Percentiles rank a stretch among this genome's conserved stretches.
Evolutionary conservation across 2,113 vertebrate species (phyloP).

Genomic region (Zosterops pallidus): DNA sequence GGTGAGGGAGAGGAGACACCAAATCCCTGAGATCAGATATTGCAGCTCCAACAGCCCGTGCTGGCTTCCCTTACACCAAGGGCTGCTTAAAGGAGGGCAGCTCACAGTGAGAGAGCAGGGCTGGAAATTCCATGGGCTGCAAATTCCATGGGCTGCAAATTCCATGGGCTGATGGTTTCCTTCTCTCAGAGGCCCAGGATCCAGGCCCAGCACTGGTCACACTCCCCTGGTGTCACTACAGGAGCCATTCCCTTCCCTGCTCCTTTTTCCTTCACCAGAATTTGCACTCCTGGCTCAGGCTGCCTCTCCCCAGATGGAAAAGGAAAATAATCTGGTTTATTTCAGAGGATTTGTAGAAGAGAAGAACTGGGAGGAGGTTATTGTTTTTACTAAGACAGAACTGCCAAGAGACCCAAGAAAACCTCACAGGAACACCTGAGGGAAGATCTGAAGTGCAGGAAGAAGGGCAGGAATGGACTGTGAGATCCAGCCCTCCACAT

Average conservation of each 20-base stretch:
- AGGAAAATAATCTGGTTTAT: neutral
- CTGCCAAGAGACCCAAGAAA: neutral
- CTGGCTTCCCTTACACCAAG: neutral
- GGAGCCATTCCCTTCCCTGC: neutral
- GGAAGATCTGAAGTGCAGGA: neutral
- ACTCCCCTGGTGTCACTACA: neutral
- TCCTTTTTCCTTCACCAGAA: neutral
- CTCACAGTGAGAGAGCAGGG: neutral
- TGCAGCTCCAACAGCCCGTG: neutral
- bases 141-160: too few species aligned
- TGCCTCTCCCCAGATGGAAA: neutral
- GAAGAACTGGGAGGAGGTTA: fast-evolving
- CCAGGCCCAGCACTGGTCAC: neutral
- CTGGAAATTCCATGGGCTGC: neutral
- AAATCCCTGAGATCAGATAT: neutral
- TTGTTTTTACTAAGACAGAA: neutral
- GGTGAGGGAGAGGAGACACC: neutral
- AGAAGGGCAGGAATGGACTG: neutral
- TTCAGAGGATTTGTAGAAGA: neutral
- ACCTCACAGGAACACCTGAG: neutral
- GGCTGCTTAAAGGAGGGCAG: neutral
- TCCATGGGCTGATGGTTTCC: neutral
- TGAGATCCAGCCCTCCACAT: neutral
- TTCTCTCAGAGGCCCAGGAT: fast-evolving
- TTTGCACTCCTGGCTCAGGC: neutral